Conservation (phyloP, 2,797 vertebrate species). For the Carcharodon carcharias region DNA sequence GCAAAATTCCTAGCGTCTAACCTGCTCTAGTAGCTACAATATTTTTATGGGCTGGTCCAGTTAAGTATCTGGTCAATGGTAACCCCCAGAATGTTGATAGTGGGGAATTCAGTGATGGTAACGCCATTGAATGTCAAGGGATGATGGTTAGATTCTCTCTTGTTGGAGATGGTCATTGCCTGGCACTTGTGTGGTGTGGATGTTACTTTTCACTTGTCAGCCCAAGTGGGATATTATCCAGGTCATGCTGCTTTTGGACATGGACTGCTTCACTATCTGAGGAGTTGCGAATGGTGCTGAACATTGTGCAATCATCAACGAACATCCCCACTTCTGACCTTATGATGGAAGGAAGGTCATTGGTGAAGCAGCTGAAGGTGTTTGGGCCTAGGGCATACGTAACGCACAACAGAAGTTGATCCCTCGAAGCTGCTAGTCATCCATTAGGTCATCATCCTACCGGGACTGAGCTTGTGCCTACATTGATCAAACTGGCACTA, state of each 20-base stretch:
- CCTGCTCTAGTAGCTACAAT: too few relatives aligned
- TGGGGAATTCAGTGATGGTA: neutral
- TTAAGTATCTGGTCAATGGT: too few relatives aligned
- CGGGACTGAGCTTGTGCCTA: neutral
- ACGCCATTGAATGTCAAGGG: neutral
- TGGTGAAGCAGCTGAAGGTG: neutral
- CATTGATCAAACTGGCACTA: constrained; percentile 18
- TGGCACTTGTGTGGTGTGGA: neutral
- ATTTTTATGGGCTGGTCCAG: neutral
- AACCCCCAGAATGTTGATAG: neutral
- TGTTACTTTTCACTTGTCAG: neutral
- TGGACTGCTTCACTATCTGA: neutral
- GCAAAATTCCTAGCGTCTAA: too few relatives aligned
- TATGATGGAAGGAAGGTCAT: neutral
- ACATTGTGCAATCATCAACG: neutral
- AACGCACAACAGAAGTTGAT: neutral
- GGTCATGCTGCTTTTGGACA: neutral
- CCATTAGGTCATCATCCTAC: constrained; percentile 1
- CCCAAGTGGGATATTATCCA: neutral
- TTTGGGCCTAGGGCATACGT: neutral
- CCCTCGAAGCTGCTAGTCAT: neutral
- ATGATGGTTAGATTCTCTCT: neutral
- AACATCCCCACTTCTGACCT: neutral
- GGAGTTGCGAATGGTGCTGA: neutral
- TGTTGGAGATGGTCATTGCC: neutral